phyloP scores from a whole-genome alignment of 2,888 invertebrate species.

The Ganaspis brasiliensis region DNA sequence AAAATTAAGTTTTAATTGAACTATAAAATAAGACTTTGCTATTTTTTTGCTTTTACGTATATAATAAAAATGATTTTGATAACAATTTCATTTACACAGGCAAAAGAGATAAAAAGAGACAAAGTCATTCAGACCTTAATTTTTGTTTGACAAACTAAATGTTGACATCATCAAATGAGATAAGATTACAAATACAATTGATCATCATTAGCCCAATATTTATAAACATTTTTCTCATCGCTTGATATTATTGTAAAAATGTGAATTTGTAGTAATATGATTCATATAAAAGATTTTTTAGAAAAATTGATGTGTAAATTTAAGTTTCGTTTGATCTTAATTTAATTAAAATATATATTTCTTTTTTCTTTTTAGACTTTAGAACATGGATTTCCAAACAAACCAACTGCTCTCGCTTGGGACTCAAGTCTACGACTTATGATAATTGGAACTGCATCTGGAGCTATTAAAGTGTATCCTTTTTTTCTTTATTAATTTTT shows the following conservation, averaged over 20 bases:
- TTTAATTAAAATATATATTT: neutral
- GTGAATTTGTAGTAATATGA: too few relatives aligned
- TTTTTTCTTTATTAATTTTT: constrained; percentile 62
- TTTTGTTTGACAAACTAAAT: constrained; percentile 1
- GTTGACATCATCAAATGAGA: constrained; percentile 9
- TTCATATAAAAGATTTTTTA: neutral
- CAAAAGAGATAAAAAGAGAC: too few relatives aligned
- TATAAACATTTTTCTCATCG: neutral
- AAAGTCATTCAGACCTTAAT: constrained; percentile 16
- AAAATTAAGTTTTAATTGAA: too few relatives aligned
- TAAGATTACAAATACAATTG: constrained; percentile 21
- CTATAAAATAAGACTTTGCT: too few relatives aligned
- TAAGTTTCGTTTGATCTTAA: too few relatives aligned
- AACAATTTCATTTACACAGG: too few relatives aligned
- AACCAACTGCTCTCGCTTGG: constrained; percentile 97
- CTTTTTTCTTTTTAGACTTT: constrained; percentile 86
- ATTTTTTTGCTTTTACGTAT: too few relatives aligned
- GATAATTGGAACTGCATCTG: constrained; percentile 96
- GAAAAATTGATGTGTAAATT: too few relatives aligned
- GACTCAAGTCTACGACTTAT: constrained; percentile 93
- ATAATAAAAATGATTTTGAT: too few relatives aligned
- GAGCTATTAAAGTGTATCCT: constrained; percentile 92
- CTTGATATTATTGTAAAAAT: neutral
- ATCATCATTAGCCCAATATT: neutral
- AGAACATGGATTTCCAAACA: constrained; percentile 98